phyloP scores from a whole-genome alignment of 2,797 vertebrate genomes.

The Forpus xanthops region DNA sequence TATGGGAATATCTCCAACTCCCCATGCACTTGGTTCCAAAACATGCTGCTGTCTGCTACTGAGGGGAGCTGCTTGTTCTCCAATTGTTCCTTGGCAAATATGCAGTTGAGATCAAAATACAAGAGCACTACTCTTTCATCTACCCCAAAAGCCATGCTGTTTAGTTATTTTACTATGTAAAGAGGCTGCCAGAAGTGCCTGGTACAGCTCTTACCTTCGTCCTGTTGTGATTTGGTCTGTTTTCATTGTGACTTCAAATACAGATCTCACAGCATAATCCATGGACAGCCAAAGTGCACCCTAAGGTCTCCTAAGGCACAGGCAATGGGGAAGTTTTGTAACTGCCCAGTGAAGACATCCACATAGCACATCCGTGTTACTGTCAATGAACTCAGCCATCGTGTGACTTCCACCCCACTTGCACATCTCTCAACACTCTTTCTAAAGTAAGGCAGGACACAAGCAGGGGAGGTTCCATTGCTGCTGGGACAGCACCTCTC shows the following conservation, averaged over 20 bases:
- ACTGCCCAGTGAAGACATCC: neutral
- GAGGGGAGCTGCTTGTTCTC: neutral
- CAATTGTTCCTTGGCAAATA: neutral
- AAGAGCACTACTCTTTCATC: neutral
- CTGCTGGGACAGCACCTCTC: neutral
- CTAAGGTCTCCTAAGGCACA: neutral
- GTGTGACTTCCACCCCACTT: neutral
- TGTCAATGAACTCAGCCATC: neutral
- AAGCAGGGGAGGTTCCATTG: neutral
- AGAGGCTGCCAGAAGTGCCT: neutral
- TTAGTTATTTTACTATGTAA: neutral
- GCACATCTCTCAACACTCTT: neutral
- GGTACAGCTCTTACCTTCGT: neutral
- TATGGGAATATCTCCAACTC: neutral
- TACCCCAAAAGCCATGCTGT: neutral
- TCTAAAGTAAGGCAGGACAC: neutral
- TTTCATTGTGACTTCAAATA: neutral
- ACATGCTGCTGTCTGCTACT: neutral
- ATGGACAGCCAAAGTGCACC: neutral
- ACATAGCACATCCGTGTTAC: neutral
- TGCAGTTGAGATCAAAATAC: neutral
- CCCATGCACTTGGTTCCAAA: neutral
- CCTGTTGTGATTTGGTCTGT: neutral
- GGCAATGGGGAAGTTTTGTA: neutral
- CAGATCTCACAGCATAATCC: neutral